A percentile compares a stretch with the other conserved stretches of the same genome.
Evolutionary conservation across 2,888 invertebrate genomes (phyloP).

Genomic region (Euplexia lucipara): DNA sequence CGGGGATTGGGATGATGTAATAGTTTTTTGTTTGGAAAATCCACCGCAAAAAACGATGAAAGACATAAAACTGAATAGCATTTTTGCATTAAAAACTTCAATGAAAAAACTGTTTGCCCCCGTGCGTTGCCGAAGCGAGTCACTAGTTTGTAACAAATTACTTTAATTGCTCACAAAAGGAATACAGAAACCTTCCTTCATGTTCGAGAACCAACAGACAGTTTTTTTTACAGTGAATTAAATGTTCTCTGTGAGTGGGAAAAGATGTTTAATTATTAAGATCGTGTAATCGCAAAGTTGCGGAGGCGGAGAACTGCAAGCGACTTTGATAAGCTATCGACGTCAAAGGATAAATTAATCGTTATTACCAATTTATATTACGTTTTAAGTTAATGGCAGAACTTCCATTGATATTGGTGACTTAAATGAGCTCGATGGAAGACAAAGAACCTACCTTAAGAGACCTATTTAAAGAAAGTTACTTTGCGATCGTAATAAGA

Average conservation of each 20-base stretch:
- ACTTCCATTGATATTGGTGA: conserved; percentile 23
- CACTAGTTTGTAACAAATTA: not conserved
- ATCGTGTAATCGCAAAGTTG: conserved; percentile 41
- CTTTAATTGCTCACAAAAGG: not conserved
- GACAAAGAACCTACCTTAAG: not conserved
- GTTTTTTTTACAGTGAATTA: not conserved
- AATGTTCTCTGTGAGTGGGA: conserved; percentile 18
- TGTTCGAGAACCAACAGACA: not conserved
- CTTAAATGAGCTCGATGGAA: conserved; percentile 5
- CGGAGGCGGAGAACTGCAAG: conserved; percentile 12
- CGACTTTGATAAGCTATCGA: conserved; percentile 37
- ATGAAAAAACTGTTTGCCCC: too few species aligned
- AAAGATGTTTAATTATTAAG: conserved; percentile 36
- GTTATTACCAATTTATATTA: conserved; percentile 20
- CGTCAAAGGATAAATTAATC: conserved; percentile 35
- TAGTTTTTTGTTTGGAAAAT: too few species aligned
- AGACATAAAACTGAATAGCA: too few species aligned
- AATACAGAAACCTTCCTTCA: not conserved
- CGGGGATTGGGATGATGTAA: too few species aligned
- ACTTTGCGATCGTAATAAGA: not conserved
- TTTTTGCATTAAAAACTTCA: too few species aligned
- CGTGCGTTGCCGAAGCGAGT: too few species aligned
- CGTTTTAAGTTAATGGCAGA: not conserved
- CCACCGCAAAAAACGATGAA: too few species aligned
- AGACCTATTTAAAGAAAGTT: not conserved